Conservation (phyloP, 2,113 vertebrate species). For the Dromaius novaehollandiae region DNA sequence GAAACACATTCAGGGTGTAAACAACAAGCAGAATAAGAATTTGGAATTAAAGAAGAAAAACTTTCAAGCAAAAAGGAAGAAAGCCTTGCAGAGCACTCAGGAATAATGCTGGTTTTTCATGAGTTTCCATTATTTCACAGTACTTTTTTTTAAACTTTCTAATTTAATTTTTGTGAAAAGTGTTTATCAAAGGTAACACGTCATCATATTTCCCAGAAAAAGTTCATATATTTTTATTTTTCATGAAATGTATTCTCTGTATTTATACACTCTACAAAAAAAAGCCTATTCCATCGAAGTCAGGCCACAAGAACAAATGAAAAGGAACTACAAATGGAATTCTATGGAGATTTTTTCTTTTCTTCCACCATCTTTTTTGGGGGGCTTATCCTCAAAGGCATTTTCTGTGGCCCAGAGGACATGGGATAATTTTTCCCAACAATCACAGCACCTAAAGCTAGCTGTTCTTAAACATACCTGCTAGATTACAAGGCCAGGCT, state of each 20-base stretch:
- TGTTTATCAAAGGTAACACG: not conserved
- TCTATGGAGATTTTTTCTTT: not conserved
- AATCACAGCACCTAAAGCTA: not conserved
- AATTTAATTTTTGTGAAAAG: not conserved
- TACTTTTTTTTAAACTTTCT: not conserved
- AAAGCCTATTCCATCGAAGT: not conserved
- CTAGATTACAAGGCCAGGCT: not conserved
- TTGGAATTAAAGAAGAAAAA: not conserved
- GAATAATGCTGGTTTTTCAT: not conserved
- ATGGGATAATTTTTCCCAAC: not conserved
- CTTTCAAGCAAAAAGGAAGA: not conserved
- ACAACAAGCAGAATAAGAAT: constrained; percentile 3
- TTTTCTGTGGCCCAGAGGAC: not conserved
- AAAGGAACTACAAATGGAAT: not conserved
- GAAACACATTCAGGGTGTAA: constrained; percentile 40
- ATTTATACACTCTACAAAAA: not conserved
- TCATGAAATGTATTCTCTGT: not conserved
- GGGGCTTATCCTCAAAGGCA: not conserved
- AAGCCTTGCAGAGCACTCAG: not conserved
- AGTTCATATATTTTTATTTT: not conserved
- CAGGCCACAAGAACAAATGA: not conserved
- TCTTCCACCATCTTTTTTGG: not conserved
- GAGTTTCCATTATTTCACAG: not conserved
- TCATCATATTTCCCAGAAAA: not conserved
- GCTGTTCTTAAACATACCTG: not conserved